Percentiles rank a stretch among this genome's conserved stretches.
Conservation (phyloP, 2,888 invertebrate genomes). For the Sepioteuthis lessoniana region DNA sequence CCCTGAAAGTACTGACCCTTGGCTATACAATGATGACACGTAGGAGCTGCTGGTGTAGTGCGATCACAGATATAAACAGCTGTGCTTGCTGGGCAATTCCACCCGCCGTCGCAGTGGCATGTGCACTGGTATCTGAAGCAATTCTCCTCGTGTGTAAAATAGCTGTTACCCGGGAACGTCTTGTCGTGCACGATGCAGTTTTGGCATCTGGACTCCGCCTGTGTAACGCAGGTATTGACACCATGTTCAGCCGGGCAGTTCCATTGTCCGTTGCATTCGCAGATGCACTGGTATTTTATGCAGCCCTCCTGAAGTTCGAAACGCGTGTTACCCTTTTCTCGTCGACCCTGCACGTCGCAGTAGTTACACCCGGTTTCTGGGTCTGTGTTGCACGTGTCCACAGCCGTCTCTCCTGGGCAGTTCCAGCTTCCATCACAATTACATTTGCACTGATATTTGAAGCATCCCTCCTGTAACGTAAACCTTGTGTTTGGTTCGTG, state of each 20-base stretch:
- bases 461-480: slow-evolving; percentile 61
- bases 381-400: slow-evolving; percentile 57
- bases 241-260: slow-evolving; percentile 55
- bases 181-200: neutral
- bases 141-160: neutral
- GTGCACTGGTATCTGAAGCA: slow-evolving; percentile 34
- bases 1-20: slow-evolving; percentile 52
- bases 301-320: slow-evolving; percentile 61
- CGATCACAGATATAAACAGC: slow-evolving; percentile 57
- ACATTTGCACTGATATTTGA: slow-evolving; percentile 63
- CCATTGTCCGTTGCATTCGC: slow-evolving; percentile 37
- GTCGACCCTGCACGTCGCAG: slow-evolving; percentile 55
- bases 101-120: neutral
- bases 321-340: slow-evolving; percentile 56
- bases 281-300: slow-evolving; percentile 55
- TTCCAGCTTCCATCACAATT: slow-evolving; percentile 64
- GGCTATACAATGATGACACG: slow-evolving; percentile 56
- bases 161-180: neutral
- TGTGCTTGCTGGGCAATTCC: slow-evolving; percentile 54
- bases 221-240: slow-evolving; percentile 57
- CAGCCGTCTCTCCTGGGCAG: slow-evolving; percentile 61
- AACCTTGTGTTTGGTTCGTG: slow-evolving; percentile 54
- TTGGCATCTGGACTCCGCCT: neutral
- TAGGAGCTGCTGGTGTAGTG: neutral
- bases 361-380: slow-evolving; percentile 53